phyloP scores from a whole-genome alignment of 1,140 invertebrate species.

The Schlechtendalia chinensis region DNA sequence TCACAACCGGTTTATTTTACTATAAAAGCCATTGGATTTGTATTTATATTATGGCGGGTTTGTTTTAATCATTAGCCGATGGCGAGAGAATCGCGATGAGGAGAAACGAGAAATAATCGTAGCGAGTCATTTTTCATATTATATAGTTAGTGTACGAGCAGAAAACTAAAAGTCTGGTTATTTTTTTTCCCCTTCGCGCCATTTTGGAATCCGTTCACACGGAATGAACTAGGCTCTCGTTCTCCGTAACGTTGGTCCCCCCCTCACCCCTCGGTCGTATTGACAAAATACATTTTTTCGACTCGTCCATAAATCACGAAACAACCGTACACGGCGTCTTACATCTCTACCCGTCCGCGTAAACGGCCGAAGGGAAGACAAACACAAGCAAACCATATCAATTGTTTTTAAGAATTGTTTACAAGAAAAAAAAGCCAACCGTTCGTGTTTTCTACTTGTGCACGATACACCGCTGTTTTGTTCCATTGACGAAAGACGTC shows the following conservation, averaged over 20 bases:
- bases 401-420: not conserved
- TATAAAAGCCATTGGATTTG: too few relatives aligned
- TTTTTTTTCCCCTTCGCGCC: not conserved
- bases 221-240: not conserved
- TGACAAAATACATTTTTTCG: conserved; percentile 29
- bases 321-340: conserved; percentile 5
- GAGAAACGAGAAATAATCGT: not conserved
- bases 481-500: too few relatives aligned
- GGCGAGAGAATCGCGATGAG: not conserved
- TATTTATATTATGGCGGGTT: not conserved
- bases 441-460: too few relatives aligned
- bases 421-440: too few relatives aligned
- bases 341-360: not conserved
- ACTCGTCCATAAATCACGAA: conserved; percentile 19
- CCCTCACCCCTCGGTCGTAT: not conserved
- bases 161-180: conserved; percentile 17
- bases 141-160: not conserved
- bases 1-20: too few relatives aligned
- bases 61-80: not conserved
- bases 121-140: too few relatives aligned
- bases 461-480: too few relatives aligned
- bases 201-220: conserved; percentile 23
- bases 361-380: not conserved
- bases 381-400: not conserved
- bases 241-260: not conserved